Evolutionary conservation across 2,797 vertebrate species (phyloP).

Genomic region (Platyrinchus mystaceus): DNA sequence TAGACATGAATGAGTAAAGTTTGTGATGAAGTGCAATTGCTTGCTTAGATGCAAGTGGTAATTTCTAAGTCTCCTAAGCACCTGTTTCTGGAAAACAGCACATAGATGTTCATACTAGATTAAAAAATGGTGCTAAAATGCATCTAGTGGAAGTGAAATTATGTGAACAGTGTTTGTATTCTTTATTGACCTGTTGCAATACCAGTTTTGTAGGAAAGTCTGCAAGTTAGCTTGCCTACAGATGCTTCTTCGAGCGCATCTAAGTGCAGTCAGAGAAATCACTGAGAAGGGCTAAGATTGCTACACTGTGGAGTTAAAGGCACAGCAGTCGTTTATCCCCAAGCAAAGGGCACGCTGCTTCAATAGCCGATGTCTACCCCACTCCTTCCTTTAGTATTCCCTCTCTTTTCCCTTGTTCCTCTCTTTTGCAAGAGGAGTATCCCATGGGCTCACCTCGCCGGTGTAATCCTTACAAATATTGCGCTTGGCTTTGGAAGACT

Average conservation of each 20-base stretch:
- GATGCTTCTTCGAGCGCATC: background rate
- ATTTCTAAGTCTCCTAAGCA: background rate
- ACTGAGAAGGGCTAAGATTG: too few species aligned
- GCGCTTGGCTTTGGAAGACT: constrained; percentile 6
- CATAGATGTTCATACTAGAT: background rate
- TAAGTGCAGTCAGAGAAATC: background rate
- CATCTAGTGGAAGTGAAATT: background rate
- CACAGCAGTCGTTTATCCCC: background rate
- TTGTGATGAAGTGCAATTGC: background rate
- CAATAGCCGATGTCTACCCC: background rate
- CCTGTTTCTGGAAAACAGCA: background rate
- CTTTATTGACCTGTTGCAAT: background rate
- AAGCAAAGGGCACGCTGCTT: background rate
- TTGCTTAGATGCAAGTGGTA: background rate
- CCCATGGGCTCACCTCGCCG: constrained; percentile 1
- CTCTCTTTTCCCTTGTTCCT: background rate
- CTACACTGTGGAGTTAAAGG: background rate
- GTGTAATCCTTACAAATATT: constrained; percentile 28
- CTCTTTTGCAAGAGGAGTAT: background rate
- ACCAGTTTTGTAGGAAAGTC: background rate
- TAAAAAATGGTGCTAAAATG: background rate
- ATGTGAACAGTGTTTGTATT: background rate
- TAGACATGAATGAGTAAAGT: background rate
- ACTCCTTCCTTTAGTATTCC: background rate
- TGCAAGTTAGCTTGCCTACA: background rate